Evolutionary conservation across 2,888 invertebrate genomes (phyloP), one percentile per base, ranked within the genome.

Genomic region (Drosophila kuntzei): DNA sequence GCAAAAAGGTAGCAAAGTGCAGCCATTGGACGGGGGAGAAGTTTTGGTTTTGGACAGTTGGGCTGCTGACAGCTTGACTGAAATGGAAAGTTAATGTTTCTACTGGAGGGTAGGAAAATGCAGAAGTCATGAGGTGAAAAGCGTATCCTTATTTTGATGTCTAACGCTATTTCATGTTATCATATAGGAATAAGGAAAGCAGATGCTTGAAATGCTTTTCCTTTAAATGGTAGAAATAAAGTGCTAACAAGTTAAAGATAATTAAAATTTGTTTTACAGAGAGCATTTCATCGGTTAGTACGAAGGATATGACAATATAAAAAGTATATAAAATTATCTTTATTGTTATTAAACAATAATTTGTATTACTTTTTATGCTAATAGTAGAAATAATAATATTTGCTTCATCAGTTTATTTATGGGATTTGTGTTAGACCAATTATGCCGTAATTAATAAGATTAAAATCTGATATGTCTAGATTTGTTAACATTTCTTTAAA

Each of bases 41-140:
- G 50, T 41, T 54, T 67, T 27, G 44, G 50, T 32, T 46, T 71
- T 68, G 58, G 57, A 47, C 53, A 57, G 39, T 51, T 65, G 59
- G 57, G 49, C 49, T 67, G 68, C 59, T 83, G 83, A 80, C 80
- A 79, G 63, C 68, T 80, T 71, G 71, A 75, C 71, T 75, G 66
- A 80, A 77, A 66, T 68, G 66, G 72, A 72, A 72, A 80, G 78
- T 72, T 78, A 79, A 78, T 80, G 79, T 58, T 62, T 68, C 63
- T 68, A 53, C 49, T 54, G 54, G 49, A 18, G 7, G 22, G 27
- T 8, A 8, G 44, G 1, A 7, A 44, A 27, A 54, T 14, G 20
- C 3, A 41, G 34, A 34, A 43, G 53, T 60, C 36, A 51, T 39
- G 51, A 47, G 54, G 27, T 61, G 32, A 44, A 62, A 60, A 57